These are phyloP conservation scores for Drosophila nasuta DNA, from an alignment of 1,140 invertebrate species.

Conservation along the genomic window DNA sequence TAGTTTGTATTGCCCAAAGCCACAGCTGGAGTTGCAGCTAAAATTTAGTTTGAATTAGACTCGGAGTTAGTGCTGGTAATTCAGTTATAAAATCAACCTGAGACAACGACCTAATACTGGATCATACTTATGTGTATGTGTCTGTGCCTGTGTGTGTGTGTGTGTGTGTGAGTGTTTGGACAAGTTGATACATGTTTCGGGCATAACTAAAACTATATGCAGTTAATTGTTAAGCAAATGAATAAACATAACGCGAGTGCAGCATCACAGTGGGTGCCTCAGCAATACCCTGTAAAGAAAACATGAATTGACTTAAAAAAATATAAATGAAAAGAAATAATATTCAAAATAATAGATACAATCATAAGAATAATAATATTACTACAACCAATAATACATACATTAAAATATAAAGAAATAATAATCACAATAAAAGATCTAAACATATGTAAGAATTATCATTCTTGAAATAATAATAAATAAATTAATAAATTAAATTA, in stretches of 20 bases:
- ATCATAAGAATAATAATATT: neutral
- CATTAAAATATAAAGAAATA: too few relatives aligned
- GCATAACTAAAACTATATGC: conserved; percentile 40
- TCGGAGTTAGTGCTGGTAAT: conserved; percentile 3
- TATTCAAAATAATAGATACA: neutral
- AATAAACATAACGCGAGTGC: conserved; percentile 60
- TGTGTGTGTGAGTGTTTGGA: neutral
- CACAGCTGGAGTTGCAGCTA: too few relatives aligned
- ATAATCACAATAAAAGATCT: too few relatives aligned
- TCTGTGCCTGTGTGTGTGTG: neutral
- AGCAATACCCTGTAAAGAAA: conserved; percentile 8
- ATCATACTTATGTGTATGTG: conserved; percentile 7
- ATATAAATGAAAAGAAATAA: neutral
- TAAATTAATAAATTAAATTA: too few relatives aligned
- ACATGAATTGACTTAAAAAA: neutral
- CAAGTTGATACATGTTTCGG: conserved; percentile 1
- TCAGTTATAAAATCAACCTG: conserved; percentile 19
- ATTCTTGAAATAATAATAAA: too few relatives aligned
- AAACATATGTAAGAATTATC: too few relatives aligned
- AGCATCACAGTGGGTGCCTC: neutral
- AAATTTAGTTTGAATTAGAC: too few relatives aligned
- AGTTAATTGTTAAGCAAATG: conserved; percentile 72
- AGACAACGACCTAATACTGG: conserved; percentile 1
- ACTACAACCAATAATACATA: too few relatives aligned
- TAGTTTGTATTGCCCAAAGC: conserved; percentile 8